Evolutionary conservation across 2,888 invertebrate genomes (phyloP).

Genomic region (Morpho deidamia): DNA sequence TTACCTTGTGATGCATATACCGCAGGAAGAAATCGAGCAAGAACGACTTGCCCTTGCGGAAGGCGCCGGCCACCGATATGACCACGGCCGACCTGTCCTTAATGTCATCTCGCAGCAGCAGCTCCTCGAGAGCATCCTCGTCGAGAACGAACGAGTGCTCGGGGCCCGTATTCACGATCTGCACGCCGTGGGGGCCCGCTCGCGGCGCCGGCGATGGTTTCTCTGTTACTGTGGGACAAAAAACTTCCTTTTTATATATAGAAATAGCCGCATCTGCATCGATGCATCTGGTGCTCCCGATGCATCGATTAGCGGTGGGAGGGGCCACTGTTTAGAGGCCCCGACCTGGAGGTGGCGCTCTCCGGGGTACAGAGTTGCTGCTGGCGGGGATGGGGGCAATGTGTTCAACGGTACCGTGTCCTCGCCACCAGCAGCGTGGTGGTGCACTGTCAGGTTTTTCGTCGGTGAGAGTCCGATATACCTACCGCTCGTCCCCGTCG

Average conservation of each 20-base stretch:
- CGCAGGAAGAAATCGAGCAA: conserved; percentile 97
- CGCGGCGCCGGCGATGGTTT: conserved; percentile 42
- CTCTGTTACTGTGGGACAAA: conserved; percentile 44
- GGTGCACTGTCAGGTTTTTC: too few species aligned
- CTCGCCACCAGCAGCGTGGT: too few species aligned
- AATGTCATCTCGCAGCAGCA: conserved; percentile 87
- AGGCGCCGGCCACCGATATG: conserved; percentile 98
- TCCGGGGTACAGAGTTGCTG: too few species aligned
- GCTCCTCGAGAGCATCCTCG: conserved; percentile 85
- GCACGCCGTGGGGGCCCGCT: conserved; percentile 82
- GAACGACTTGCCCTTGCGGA: conserved; percentile 99
- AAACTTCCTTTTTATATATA: neutral
- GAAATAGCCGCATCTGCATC: too few species aligned
- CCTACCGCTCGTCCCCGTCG: too few species aligned
- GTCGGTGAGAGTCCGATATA: too few species aligned
- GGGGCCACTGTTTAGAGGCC: too few species aligned
- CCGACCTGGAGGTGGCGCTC: too few species aligned
- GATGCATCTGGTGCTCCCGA: too few species aligned
- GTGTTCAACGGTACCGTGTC: too few species aligned
- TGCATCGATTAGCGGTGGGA: too few species aligned
- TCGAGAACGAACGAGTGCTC: conserved; percentile 94
- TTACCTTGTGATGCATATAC: conserved; percentile 91
- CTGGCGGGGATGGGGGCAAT: too few species aligned
- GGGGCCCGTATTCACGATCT: conserved; percentile 88
- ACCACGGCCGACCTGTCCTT: conserved; percentile 93